A percentile compares a stretch with the other conserved stretches of the same genome.
These are phyloP conservation scores for Limnephilus lunatus DNA, from an alignment of 2,888 invertebrate species.

Conservation along the genomic window DNA sequence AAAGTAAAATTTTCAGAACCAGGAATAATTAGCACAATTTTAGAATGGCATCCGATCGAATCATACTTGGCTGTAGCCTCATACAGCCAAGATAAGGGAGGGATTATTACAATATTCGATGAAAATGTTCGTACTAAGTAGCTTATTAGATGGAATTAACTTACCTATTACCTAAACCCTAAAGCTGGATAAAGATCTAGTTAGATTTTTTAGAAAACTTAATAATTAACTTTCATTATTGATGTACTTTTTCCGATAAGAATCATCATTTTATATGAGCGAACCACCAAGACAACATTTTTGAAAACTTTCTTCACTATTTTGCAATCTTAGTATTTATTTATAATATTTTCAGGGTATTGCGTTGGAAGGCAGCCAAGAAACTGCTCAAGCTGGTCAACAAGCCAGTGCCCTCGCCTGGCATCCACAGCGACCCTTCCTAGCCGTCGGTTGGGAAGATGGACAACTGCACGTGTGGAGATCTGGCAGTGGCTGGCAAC, in stretches of 20 bases:
- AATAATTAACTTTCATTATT: background rate
- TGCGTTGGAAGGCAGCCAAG: conserved; percentile 85
- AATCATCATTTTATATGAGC: background rate
- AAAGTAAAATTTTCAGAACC: conserved; percentile 86
- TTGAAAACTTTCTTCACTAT: conserved; percentile 21
- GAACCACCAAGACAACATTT: background rate
- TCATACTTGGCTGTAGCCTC: conserved; percentile 91
- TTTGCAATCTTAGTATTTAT: conserved; percentile 25
- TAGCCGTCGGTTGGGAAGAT: conserved; percentile 95
- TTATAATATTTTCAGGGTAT: conserved; percentile 79
- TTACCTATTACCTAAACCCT: background rate
- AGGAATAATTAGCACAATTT: conserved; percentile 88
- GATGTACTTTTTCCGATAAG: background rate
- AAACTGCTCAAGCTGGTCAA: conserved; percentile 85
- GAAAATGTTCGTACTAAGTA: conserved; percentile 83
- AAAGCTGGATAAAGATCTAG: background rate
- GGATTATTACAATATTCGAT: conserved; percentile 91
- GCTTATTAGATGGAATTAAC: background rate
- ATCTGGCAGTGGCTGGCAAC: conserved; percentile 82
- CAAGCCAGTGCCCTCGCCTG: conserved; percentile 91
- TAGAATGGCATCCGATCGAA: conserved; percentile 89
- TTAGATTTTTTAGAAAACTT: background rate
- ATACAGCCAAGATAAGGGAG: conserved; percentile 92
- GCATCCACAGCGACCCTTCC: conserved; percentile 90
- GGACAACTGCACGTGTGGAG: conserved; percentile 93